phyloP scores from a whole-genome alignment of 2,888 invertebrate genomes.

The Diabrotica balteata region DNA sequence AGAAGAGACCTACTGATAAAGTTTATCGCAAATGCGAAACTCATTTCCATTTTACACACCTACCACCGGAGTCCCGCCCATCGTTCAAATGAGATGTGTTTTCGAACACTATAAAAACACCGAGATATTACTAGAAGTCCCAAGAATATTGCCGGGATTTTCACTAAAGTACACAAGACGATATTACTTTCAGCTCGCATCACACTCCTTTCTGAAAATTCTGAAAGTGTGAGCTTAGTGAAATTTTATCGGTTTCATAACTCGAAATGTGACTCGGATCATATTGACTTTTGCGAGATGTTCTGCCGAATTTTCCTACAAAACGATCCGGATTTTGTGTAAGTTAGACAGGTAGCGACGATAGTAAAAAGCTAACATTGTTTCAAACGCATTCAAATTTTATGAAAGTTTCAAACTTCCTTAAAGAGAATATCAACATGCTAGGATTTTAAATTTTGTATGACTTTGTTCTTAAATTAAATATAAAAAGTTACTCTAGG shows the following conservation, averaged over 20 bases:
- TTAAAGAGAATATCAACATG: too few relatives aligned
- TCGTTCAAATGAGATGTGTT: conserved; percentile 44
- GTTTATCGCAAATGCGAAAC: too few relatives aligned
- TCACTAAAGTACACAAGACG: conserved; percentile 52
- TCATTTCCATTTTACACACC: too few relatives aligned
- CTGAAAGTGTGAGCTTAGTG: conserved; percentile 37
- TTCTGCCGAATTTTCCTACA: neutral
- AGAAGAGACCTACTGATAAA: too few relatives aligned
- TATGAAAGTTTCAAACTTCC: too few relatives aligned
- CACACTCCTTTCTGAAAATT: conserved; percentile 45
- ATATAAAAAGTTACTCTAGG: too few relatives aligned
- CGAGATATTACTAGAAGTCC: conserved; percentile 49
- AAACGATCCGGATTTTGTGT: too few relatives aligned
- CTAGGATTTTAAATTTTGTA: too few relatives aligned
- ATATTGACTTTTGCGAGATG: conserved; percentile 7
- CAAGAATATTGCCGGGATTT: conserved; percentile 53
- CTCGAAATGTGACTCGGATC: conserved; percentile 26
- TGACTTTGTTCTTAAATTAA: too few relatives aligned
- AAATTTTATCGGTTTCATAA: conserved; percentile 39
- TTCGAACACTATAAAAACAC: conserved; percentile 52
- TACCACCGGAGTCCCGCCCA: conserved; percentile 2
- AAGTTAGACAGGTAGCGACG: too few relatives aligned
- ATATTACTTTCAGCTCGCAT: conserved; percentile 52
- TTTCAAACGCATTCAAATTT: too few relatives aligned
- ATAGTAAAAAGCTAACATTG: too few relatives aligned